phyloP scores from a whole-genome alignment of 2,113 vertebrate genomes.

The Ciconia boyciana region DNA sequence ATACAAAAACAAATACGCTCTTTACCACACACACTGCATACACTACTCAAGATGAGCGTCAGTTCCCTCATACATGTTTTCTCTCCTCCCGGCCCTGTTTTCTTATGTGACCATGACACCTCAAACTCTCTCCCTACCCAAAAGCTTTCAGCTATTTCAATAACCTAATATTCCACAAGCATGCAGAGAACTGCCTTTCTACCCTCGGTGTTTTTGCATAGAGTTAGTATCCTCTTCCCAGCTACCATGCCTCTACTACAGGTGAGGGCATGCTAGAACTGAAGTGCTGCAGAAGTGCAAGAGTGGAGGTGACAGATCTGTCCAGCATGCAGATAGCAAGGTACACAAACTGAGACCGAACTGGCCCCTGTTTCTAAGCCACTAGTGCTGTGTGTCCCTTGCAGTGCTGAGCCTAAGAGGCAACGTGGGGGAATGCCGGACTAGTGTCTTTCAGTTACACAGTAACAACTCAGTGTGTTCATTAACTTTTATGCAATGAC shows the following conservation, averaged over 20 bases:
- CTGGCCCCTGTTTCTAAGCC: background rate
- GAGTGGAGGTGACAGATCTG: background rate
- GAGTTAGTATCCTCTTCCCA: background rate
- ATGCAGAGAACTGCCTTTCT: background rate
- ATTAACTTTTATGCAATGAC: background rate
- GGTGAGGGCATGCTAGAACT: background rate
- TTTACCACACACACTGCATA: background rate
- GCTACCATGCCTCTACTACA: background rate
- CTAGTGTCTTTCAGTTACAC: background rate
- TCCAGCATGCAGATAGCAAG: background rate
- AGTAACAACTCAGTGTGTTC: background rate
- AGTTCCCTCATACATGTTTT: background rate
- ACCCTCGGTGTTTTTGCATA: background rate
- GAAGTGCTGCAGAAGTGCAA: background rate
- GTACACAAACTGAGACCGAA: background rate
- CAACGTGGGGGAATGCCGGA: accelerated
- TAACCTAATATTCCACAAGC: background rate
- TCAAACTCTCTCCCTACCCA: background rate
- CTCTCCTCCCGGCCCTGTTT: background rate
- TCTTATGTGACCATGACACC: background rate
- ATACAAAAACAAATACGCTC: background rate
- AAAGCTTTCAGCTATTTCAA: background rate
- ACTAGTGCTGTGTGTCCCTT: background rate
- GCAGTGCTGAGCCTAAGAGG: background rate
- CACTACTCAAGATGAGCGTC: background rate